These are phyloP conservation scores for Dinocampus coccinellae DNA, from an alignment of 2,888 invertebrate species.

Conservation along the genomic window DNA sequence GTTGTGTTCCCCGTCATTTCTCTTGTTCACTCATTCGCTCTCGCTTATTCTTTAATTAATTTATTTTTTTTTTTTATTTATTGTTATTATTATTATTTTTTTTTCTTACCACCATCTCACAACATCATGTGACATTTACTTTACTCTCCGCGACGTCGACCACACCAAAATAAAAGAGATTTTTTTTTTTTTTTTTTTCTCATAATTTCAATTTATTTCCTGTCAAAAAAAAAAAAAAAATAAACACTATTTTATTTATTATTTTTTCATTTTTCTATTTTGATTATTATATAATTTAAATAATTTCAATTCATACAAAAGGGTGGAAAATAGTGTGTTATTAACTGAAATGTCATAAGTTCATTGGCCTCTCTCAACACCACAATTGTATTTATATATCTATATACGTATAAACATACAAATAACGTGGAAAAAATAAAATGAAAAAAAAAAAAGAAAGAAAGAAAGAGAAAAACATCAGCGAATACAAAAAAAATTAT, in stretches of 20 bases:
- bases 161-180: too few species aligned
- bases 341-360: background rate
- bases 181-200: too few species aligned
- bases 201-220: too few species aligned
- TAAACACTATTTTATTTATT: too few species aligned
- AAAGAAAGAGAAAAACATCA: constrained; percentile 37
- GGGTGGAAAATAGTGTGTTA: background rate
- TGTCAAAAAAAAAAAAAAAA: background rate
- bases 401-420: constrained; percentile 38
- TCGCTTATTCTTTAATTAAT: too few species aligned
- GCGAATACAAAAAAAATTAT: too few species aligned
- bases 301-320: background rate
- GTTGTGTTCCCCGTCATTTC: too few species aligned
- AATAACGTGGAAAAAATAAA: background rate
- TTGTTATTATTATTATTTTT: constrained; percentile 42
- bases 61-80: constrained; percentile 41
- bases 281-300: too few species aligned
- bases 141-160: constrained; percentile 36
- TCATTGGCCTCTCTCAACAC: background rate
- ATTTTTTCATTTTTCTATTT: too few species aligned
- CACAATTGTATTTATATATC: background rate
- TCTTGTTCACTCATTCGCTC: too few species aligned
- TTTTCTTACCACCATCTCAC: constrained; percentile 37
- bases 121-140: constrained; percentile 42
- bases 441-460: constrained; percentile 43